Evolutionary conservation across 2,113 vertebrate genomes (phyloP), one percentile per base, ranked within the genome.

Genomic region (Nipponia nippon): DNA sequence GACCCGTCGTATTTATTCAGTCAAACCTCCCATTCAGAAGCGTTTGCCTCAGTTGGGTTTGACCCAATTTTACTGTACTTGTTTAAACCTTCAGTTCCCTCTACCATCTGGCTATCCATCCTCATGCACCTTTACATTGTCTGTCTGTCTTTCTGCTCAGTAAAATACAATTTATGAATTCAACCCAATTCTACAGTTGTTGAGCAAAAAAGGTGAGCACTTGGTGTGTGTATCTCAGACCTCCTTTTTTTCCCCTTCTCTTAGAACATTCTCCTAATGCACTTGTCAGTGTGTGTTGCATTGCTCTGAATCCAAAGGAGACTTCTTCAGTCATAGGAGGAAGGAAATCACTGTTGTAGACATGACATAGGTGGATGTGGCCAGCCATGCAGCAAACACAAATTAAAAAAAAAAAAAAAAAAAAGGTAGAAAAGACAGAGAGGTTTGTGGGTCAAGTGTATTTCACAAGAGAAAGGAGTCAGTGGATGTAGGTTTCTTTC

Each of bases 321-420:
- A 42, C 91, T 97, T 97, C 85, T 96, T 96, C 96, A 94, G 96
- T 97, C 97, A 83, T 3, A 56, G 77, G 49, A 71, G 85, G 94
- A 53, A 87, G 86, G 90, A 93, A 93, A 95, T 97, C 93, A 88
- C 75, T 76, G 93, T 40, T 72, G 91, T 87, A 96, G 96, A 91
- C 80, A 82, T 97, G 97, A 94, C 95, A 95, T 91, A 98, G 96
- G 96, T 97, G 81, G 97, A 96, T 97, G 96, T 97, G 97, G 83
- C 90, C 94, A 97, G 96, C 92, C 96, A 97, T 96, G 97, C 97
- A 97, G 95, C 95, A 98, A 97, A 97, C 44, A 82, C 93, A 98
- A 86, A 86, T 94, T 83, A 67, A 89, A 94, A 87, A 55, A 19
- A 80, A 97, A 87, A 89, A 69, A 73, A 62, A 97, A 93, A 90